Evolutionary conservation across 2,888 invertebrate genomes (phyloP).

Genomic region (Drosophila emarginata): DNA sequence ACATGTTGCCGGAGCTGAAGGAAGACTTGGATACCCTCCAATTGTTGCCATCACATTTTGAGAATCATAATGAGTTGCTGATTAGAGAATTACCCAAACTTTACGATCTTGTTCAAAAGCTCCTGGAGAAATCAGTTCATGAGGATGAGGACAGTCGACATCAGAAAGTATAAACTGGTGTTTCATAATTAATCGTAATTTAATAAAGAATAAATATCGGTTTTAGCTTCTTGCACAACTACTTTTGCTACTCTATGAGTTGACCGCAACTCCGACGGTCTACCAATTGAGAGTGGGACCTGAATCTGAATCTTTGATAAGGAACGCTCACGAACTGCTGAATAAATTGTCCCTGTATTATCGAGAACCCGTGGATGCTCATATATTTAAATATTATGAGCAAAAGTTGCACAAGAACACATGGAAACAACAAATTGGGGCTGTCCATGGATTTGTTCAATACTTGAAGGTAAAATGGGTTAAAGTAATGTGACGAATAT

Average conservation of each 20-base stretch:
- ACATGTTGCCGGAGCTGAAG: conserved; percentile 70
- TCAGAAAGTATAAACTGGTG: conserved; percentile 21
- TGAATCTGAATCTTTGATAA: conserved; percentile 47
- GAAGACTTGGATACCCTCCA: conserved; percentile 71
- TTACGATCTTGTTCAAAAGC: conserved; percentile 62
- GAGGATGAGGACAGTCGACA: conserved; percentile 19
- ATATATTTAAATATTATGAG: conserved; percentile 73
- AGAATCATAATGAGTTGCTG: conserved; percentile 59
- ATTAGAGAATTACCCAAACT: conserved; percentile 69
- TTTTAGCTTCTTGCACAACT: conserved; percentile 66
- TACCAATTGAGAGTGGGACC: conserved; percentile 51
- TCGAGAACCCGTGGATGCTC: conserved; percentile 34
- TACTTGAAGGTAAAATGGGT: conserved; percentile 66
- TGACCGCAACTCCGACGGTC: conserved; percentile 64
- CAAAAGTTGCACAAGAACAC: conserved; percentile 61
- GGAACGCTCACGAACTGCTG: conserved; percentile 60
- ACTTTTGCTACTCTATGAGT: conserved; percentile 72
- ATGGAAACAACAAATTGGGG: conserved; percentile 79
- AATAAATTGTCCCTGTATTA: conserved; percentile 18
- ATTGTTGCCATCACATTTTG: conserved; percentile 66
- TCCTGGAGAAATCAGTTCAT: conserved; percentile 27
- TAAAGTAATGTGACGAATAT: background rate
- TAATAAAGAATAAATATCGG: background rate
- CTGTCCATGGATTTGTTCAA: conserved; percentile 71
- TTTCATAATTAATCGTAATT: background rate